phyloP scores from a whole-genome alignment of 2,797 vertebrate species.

The Arvicola amphibius region DNA sequence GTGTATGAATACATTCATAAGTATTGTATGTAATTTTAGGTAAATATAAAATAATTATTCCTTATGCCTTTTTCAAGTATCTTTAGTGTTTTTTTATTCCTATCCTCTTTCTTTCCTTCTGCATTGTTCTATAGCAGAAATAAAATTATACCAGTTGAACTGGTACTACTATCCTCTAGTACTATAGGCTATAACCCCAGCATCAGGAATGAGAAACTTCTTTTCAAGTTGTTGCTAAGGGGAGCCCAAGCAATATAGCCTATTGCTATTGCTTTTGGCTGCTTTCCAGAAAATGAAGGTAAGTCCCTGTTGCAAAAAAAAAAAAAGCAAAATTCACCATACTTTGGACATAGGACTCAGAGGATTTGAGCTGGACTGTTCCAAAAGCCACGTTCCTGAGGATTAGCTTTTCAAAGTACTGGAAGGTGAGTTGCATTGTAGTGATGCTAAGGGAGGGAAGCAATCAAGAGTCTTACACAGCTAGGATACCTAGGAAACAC shows the following conservation, averaged over 20 bases:
- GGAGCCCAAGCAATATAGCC: not conserved
- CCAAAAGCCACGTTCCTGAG: not conserved
- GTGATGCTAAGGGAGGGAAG: not conserved
- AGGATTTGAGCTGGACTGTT: not conserved
- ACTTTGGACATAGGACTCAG: not conserved
- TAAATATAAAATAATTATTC: not conserved
- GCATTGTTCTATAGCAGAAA: not conserved
- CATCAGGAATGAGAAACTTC: not conserved
- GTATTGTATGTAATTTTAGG: not conserved
- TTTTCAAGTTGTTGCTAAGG: not conserved
- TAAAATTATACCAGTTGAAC: not conserved
- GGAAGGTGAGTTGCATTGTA: not conserved
- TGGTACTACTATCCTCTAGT: not conserved
- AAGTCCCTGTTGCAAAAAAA: not conserved
- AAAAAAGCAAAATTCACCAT: not conserved
- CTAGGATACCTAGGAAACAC: not conserved
- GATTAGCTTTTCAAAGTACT: not conserved
- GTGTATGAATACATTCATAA: not conserved
- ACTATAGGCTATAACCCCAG: not conserved
- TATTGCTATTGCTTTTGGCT: not conserved
- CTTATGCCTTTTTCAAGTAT: not conserved
- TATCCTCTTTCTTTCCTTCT: not conserved
- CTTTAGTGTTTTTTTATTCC: not conserved
- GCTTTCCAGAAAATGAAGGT: not conserved
- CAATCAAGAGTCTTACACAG: not conserved